Evolutionary conservation across 2,797 vertebrate genomes (phyloP), one percentile per base, ranked within the genome.

Genomic region (Enteromius fasciolatus): DNA sequence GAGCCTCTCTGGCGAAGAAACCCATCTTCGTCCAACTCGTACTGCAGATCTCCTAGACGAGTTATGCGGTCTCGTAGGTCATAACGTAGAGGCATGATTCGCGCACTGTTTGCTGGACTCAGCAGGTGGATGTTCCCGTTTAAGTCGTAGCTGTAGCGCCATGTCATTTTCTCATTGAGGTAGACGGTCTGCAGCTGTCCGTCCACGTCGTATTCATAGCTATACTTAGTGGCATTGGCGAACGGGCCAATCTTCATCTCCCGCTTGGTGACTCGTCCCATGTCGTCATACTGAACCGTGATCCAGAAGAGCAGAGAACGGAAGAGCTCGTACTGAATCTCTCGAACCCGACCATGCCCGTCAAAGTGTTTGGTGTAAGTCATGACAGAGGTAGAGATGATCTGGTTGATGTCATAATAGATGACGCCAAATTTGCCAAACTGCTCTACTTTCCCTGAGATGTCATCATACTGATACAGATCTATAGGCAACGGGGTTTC

Each of bases 321-420:
- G 87, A 98, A 98, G 87, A 99, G 98, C 92, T 99, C 98, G 12
- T 99, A 99, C 85, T 99, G 98, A 84, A 99, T 99, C 89, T 99
- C 98, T 86, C 97, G 97, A 88, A 99, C 97, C 85, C 98, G 95
- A 1, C 98, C 97, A 0, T 99, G 97, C 0, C 96, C 96, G 7
- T 99, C 98, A 0, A 99, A 99, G 89, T 99, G 98, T 89, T 99
- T 99, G 15, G 97, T 99, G 88, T 99, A 99, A 0, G 98, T 99
- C 98, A 99, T 99, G 66, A 99, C 96, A 0, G 98, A 97, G 0
- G 98, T 99, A 3, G 98, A 99, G 80, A 99, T 99, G 87, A 99
- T 99, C 93, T 99, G 98, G 90, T 99, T 99, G 81, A 99, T 99
- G 79, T 99, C 98, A 0, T 99, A 99, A 91, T 99, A 99, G 84